Evolutionary conservation across 2,888 invertebrate species (phyloP).

Genomic region (Eupithecia insigniata): DNA sequence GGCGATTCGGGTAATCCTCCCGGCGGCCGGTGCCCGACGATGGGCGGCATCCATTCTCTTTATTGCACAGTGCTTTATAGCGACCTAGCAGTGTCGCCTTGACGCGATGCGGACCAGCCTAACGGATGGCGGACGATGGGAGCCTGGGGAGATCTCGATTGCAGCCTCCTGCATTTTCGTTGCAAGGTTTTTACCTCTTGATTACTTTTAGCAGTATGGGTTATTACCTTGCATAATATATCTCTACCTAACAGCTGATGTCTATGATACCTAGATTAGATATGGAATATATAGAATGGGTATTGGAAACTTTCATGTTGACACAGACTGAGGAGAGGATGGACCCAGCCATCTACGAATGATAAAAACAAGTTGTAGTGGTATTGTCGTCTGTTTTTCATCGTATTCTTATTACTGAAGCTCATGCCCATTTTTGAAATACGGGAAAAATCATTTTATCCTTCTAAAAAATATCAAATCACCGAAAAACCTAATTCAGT

Average conservation of each 20-base stretch:
- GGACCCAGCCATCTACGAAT: background rate
- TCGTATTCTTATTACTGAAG: background rate
- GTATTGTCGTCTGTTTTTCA: too few relatives aligned
- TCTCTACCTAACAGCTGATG: background rate
- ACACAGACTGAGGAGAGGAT: too few relatives aligned
- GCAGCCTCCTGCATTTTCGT: slow-evolving; percentile 30
- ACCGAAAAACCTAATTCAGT: background rate
- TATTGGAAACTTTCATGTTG: too few relatives aligned
- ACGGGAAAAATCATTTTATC: background rate
- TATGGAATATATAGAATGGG: too few relatives aligned
- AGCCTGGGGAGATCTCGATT: slow-evolving; percentile 43
- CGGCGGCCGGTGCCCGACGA: slow-evolving; percentile 77
- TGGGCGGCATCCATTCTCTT: slow-evolving; percentile 84
- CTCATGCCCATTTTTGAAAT: background rate
- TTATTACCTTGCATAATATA: background rate
- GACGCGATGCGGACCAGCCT: slow-evolving; percentile 70
- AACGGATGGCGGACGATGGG: slow-evolving; percentile 69
- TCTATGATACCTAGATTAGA: background rate
- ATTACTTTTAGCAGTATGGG: slow-evolving; percentile 11
- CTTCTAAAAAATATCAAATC: background rate
- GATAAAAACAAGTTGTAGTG: background rate
- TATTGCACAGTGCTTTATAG: slow-evolving; percentile 83
- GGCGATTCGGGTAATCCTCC: slow-evolving; percentile 83
- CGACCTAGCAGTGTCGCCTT: slow-evolving; percentile 73
- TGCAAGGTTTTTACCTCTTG: slow-evolving; percentile 25